A percentile compares a stretch with the other conserved stretches of the same genome.
Evolutionary conservation across 2,113 vertebrate species (phyloP).

Genomic region (Sminthopsis crassicaudata): DNA sequence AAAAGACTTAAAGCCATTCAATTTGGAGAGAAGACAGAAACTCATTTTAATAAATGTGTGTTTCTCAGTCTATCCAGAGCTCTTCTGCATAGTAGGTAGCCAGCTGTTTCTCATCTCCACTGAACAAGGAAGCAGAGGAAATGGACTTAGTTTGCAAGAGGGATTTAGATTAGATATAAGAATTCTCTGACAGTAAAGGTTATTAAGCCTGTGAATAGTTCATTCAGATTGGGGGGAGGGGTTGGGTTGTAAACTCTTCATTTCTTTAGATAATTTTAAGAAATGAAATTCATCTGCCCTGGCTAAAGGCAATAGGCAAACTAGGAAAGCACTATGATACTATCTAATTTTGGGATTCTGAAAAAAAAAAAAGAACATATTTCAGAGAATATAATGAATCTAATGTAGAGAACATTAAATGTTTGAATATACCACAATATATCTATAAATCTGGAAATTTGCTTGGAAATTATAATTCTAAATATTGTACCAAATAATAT

Average conservation of each 20-base stretch:
- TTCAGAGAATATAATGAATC: background rate
- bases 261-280: constrained; percentile 1
- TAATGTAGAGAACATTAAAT: background rate
- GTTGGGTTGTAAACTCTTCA: background rate
- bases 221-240: background rate
- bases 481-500: background rate
- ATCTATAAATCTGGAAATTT: constrained; percentile 37
- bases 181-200: background rate
- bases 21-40: constrained; percentile 28
- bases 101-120: constrained; percentile 49
- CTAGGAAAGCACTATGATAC: background rate
- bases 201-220: constrained; percentile 29
- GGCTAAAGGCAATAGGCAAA: constrained; percentile 12
- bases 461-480: constrained; percentile 43
- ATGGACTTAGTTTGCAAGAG: background rate
- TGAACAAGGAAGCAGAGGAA: constrained; percentile 37
- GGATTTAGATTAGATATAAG: background rate
- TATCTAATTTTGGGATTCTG: background rate
- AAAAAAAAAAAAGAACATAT: background rate
- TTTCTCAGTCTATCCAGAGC: constrained; percentile 38
- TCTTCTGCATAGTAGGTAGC: background rate
- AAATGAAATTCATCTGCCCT: constrained; percentile 27
- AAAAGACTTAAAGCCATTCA: constrained; percentile 49
- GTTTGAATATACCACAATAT: constrained; percentile 34
- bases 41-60: constrained; percentile 51